A percentile compares a stretch with the other conserved stretches of the same genome.
phyloP scores from a whole-genome alignment of 2,888 invertebrate genomes.

The Lamproptera curius region DNA sequence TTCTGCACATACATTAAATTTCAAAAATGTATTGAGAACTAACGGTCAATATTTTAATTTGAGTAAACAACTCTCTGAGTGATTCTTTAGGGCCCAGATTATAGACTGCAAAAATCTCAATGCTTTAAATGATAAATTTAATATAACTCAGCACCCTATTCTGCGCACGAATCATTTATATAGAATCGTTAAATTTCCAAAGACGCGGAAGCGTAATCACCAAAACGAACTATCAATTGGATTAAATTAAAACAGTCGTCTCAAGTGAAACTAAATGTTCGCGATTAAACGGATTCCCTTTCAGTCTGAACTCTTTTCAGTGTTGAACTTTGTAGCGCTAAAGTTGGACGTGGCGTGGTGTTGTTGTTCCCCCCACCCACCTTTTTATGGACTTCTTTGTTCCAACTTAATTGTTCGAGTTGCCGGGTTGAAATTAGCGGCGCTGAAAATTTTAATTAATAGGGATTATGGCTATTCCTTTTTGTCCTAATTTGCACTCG shows the following conservation, averaged over 20 bases:
- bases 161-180: too few species aligned
- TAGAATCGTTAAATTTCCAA: too few species aligned
- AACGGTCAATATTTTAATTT: too few species aligned
- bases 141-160: too few species aligned
- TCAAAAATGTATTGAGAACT: too few species aligned
- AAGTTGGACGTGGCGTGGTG: slow-evolving; percentile 18
- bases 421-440: slow-evolving; percentile 26
- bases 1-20: too few species aligned
- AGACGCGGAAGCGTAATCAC: too few species aligned
- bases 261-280: not conserved
- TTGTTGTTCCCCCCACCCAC: slow-evolving; percentile 40
- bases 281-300: not conserved
- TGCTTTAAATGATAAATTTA: too few species aligned
- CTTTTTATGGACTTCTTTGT: slow-evolving; percentile 45
- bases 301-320: slow-evolving; percentile 2
- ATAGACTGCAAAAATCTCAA: too few species aligned
- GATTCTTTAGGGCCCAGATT: too few species aligned
- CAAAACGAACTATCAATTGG: too few species aligned
- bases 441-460: slow-evolving; percentile 18
- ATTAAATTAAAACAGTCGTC: not conserved
- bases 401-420: slow-evolving; percentile 67
- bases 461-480: slow-evolving; percentile 13
- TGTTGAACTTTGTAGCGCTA: slow-evolving; percentile 6
- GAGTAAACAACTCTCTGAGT: too few species aligned
- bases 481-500: slow-evolving; percentile 12